A percentile compares a stretch with the other conserved stretches of the same genome.
Conservation (phyloP, 92 coral and sea anemone genomes). For the Diadumene lineata region DNA sequence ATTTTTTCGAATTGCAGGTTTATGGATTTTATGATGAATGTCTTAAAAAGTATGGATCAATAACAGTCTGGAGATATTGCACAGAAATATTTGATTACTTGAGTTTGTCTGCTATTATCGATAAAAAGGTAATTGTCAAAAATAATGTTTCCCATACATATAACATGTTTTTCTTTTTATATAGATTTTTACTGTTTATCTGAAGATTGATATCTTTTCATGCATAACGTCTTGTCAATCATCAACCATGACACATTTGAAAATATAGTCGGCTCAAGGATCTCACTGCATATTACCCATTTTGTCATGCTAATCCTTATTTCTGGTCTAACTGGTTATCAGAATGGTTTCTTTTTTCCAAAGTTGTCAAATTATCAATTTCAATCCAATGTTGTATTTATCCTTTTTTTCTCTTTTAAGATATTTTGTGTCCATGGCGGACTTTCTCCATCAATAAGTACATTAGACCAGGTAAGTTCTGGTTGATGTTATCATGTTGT, state of each 20-base stretch:
- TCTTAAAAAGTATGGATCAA: slow-evolving; percentile 98
- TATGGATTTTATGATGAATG: slow-evolving; percentile 99
- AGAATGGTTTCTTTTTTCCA: too few species aligned
- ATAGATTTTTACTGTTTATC: too few species aligned
- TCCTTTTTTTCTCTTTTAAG: slow-evolving; percentile 27
- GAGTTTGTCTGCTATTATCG: slow-evolving; percentile 96
- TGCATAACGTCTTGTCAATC: too few species aligned
- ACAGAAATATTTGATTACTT: slow-evolving; percentile 98
- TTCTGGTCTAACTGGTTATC: too few species aligned
- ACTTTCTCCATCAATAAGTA: slow-evolving; percentile 95
- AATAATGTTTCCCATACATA: too few species aligned
- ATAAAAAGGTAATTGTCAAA: slow-evolving; percentile 97
- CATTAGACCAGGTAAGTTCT: slow-evolving; percentile 87
- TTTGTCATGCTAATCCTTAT: too few species aligned
- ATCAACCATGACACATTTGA: too few species aligned
- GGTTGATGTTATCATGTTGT: neutral
- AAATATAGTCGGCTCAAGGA: too few species aligned
- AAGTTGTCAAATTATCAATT: too few species aligned
- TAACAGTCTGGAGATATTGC: slow-evolving; percentile 99
- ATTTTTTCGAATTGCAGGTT: slow-evolving; percentile 46
- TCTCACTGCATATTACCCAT: too few species aligned
- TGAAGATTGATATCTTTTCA: too few species aligned
- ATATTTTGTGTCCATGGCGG: slow-evolving; percentile 99
- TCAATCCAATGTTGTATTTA: neutral
- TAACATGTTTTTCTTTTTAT: too few species aligned